Conservation (phyloP, 2,888 invertebrate species). For the Rhagonycha lutea region DNA sequence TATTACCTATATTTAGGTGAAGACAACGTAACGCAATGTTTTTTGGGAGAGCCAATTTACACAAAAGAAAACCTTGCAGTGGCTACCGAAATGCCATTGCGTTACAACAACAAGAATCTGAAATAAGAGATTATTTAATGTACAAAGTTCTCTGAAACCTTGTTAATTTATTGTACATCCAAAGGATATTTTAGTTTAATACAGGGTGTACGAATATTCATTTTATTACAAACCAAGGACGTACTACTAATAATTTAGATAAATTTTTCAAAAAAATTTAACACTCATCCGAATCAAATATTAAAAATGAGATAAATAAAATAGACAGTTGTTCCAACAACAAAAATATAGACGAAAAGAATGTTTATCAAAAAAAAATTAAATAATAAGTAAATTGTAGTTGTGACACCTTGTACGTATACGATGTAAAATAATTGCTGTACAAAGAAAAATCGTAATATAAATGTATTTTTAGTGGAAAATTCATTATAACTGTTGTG, state of each 20-base stretch:
- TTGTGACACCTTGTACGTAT: slow-evolving; percentile 38
- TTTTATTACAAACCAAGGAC: neutral
- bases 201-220: neutral
- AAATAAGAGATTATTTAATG: neutral
- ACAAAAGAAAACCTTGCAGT: neutral
- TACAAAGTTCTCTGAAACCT: neutral
- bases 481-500: slow-evolving; percentile 18
- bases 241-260: neutral
- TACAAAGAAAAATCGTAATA: slow-evolving; percentile 43
- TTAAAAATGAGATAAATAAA: neutral
- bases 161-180: neutral
- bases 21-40: neutral
- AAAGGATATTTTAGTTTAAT: neutral
- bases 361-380: neutral
- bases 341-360: neutral
- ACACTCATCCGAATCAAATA: neutral
- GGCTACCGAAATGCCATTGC: neutral
- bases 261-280: neutral
- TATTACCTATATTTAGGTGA: neutral
- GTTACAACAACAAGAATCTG: neutral
- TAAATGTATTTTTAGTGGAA: slow-evolving; percentile 26
- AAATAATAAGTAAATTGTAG: slow-evolving; percentile 18
- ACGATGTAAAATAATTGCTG: slow-evolving; percentile 51
- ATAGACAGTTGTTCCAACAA: neutral
- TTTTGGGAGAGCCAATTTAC: neutral